Base-by-base conservation (phyloP, 2,888 invertebrate species). In the Hetaerina titia region DNA sequence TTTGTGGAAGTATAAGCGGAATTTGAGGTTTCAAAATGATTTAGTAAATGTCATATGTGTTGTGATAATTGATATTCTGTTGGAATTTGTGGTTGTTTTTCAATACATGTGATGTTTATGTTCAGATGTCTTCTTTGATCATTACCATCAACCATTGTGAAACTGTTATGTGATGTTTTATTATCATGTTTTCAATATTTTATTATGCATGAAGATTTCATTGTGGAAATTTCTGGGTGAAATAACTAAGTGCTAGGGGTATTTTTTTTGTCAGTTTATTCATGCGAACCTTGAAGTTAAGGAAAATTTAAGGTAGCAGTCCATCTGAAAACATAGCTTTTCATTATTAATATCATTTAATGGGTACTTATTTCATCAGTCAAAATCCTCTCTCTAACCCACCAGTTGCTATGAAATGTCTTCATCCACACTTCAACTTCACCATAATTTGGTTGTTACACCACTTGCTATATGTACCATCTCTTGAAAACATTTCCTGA, bases 111-210 rank as follows among this genome's bases (percentile, higher is more conserved):
- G 81, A 81, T 81, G 31, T 81, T 81, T 31, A 13, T 81, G 31
- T 81, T 81, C 13, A 81, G 11, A 81, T 81, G 31, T 81, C 19
- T 22, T 81, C 25, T 81, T 31, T 45, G 11, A 13, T 81, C 31
- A 31, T 4, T 31, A 31, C 81, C 13, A 81, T 15, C 22, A 11
- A 31, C 81, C 81, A 31, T 81, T n/a, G 19, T 81, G 31, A n/a
- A 81, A 81, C 11, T 81, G 45, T 25, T 4, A 31, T 81, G 81
- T 81, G 81, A 81, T 81, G 81, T 1, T 25, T 1, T 74, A 74
- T 8, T 74, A 69, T 9, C 69, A n/a, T 81, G 81, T 81, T 81
- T 81, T 81, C 81, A 81, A 31, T 81, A 22, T 81, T 81, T 81
- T 22, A 81, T 31, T 81, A 13, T 81, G 81, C 81, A 81, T 81